These are phyloP conservation scores for Forficula auricularia DNA, from an alignment of 1,140 invertebrate species.

Conservation along the genomic window DNA sequence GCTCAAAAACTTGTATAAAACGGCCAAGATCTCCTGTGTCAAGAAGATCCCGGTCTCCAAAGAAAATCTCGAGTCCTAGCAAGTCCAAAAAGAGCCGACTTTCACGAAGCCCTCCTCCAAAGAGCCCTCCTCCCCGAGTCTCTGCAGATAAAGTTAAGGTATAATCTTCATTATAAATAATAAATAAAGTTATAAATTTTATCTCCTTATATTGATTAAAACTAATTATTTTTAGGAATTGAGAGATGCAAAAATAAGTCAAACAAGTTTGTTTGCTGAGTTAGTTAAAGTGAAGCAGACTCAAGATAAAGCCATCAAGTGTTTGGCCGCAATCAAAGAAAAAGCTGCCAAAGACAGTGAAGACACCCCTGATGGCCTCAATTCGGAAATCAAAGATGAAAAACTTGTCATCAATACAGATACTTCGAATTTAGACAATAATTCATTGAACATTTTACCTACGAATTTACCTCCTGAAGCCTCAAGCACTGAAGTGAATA, in stretches of 20 bases:
- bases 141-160: background rate
- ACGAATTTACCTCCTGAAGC: too few relatives aligned
- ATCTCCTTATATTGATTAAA: too few relatives aligned
- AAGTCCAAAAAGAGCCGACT: conserved; percentile 3
- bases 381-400: too few relatives aligned
- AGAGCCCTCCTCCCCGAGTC: conserved; percentile 5
- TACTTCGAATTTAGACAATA: conserved; percentile 5
- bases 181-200: too few relatives aligned
- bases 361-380: background rate
- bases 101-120: conserved; percentile 12
- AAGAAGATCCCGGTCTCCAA: conserved; percentile 3
- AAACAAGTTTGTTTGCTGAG: conserved; percentile 73
- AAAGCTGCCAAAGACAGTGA: conserved; percentile 31
- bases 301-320: conserved; percentile 49
- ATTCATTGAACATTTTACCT: background rate
- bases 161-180: background rate
- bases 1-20: too few relatives aligned
- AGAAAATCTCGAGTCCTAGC: conserved; percentile 1
- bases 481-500: conserved; percentile 16
- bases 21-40: conserved; percentile 5
- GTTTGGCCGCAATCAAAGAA: conserved; percentile 43
- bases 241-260: conserved; percentile 46
- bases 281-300: conserved; percentile 69
- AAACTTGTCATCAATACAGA: background rate
- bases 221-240: background rate